Conservation (phyloP, 2,888 invertebrate species). For the Trissonchulus sp. region DNA sequence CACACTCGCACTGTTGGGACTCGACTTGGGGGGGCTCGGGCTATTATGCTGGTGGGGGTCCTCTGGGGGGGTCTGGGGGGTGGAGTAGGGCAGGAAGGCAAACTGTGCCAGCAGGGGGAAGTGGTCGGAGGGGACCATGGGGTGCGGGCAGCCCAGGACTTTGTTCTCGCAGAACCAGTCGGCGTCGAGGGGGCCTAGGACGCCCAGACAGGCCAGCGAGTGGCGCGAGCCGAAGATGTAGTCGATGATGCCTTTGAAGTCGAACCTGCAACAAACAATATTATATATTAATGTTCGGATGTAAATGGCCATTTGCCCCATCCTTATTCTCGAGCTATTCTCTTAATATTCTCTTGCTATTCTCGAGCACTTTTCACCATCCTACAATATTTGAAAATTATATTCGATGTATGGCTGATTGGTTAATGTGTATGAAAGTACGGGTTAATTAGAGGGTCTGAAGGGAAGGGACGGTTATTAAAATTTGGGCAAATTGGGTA, state of each 20-base stretch:
- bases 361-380: too few species aligned
- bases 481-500: too few species aligned
- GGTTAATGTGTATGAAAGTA: too few species aligned
- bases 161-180: conserved; percentile 87
- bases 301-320: too few species aligned
- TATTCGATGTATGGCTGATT: too few species aligned
- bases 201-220: conserved; percentile 86
- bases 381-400: too few species aligned
- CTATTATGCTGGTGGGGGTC: not conserved
- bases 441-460: too few species aligned
- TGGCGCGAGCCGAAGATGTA: conserved; percentile 97
- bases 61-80: not conserved
- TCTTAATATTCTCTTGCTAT: too few species aligned
- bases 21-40: not conserved
- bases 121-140: conserved; percentile 77
- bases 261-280: conserved; percentile 66
- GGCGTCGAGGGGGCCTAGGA: conserved; percentile 84
- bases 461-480: too few species aligned
- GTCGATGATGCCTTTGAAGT: conserved; percentile 99
- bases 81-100: not conserved
- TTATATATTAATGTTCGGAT: not conserved
- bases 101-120: conserved; percentile 16
- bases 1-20: not conserved
- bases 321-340: too few species aligned
- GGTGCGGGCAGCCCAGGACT: conserved; percentile 94